Conservation (phyloP, 1,140 invertebrate genomes). For the Caenorhabditis remanei region DNA sequence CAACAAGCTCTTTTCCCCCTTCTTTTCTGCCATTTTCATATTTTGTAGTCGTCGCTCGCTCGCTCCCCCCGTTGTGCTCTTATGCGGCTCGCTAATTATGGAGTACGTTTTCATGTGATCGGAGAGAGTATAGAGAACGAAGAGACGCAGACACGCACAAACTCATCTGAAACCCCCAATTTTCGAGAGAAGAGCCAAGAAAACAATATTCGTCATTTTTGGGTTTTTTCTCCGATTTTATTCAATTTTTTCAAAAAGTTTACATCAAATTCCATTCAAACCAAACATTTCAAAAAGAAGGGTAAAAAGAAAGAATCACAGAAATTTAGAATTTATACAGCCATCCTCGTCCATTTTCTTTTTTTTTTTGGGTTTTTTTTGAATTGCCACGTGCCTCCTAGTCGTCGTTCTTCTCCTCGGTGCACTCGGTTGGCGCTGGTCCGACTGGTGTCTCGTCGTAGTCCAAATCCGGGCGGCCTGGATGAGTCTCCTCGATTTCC, state of each 20-base stretch:
- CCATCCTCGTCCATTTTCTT: background rate
- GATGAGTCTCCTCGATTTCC: slow-evolving; percentile 63
- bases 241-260: background rate
- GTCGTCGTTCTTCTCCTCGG: slow-evolving; percentile 26
- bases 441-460: slow-evolving; percentile 67
- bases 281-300: slow-evolving; percentile 2
- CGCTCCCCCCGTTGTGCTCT: too few species aligned
- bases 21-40: background rate
- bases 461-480: slow-evolving; percentile 64
- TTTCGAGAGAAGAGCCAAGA: background rate
- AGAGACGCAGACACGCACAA: background rate
- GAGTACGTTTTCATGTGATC: background rate
- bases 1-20: background rate
- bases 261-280: slow-evolving; percentile 26
- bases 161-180: background rate
- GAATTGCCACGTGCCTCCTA: background rate
- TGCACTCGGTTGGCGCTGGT: slow-evolving; percentile 58
- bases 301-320: background rate
- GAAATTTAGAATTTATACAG: slow-evolving; percentile 17
- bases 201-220: background rate
- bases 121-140: background rate
- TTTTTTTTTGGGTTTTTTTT: slow-evolving; percentile 27
- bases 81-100: background rate
- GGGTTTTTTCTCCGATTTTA: slow-evolving; percentile 4
- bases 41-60: background rate